Evolutionary conservation across 2,888 invertebrate species (phyloP), one percentile per base, ranked within the genome.

Genomic region (Brachyopa scutellaris): DNA sequence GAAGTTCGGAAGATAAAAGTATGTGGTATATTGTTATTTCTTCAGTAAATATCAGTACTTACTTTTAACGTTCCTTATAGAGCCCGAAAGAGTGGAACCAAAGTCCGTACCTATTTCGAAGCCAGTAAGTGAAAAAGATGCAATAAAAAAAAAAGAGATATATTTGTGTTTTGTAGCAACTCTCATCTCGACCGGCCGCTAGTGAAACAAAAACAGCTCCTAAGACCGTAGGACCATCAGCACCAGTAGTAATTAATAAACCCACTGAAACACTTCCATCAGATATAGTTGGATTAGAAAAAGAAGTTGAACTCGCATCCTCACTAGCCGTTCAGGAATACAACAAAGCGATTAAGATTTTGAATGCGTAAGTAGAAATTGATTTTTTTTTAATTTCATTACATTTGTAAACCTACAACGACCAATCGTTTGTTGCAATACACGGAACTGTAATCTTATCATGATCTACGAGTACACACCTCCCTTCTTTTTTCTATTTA

Each of bases 271-370:
- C 90, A 69, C 88, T 91, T 84, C 90, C 92, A 1, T 86, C 88
- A 11, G 89, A 90, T 69, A 85, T 94, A 21, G 88, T 90, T 4
- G 93, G 93, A 40, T 87, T 94, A 9, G 94, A 94, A 86, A 91
- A 90, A 76, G 91, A 91, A 84, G 92, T 93, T 21, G 92, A 92
- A 62, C 86, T 91, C 72, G 90, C 92, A 5, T 93, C 93, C 2
- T 91, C 93, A 59, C 91, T 92, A 15, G 95, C 95, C 1, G 92
- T 95, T 4, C 92, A 93, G 86, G 93, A 93, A 72, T 96, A 93
- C 86, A 93, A 93, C 76, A 90, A 91, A 80, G 95, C 95, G 0
- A 91, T 93, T 0, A 90, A 91, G 61, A 91, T 92, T 38, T 91
- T 94, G 38, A 91, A 92, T 74, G 91, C 84, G 90, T 90, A 77